Evolutionary conservation across 2,113 vertebrate genomes (phyloP), one percentile per base, ranked within the genome.

Genomic region (Alosa alosa): DNA sequence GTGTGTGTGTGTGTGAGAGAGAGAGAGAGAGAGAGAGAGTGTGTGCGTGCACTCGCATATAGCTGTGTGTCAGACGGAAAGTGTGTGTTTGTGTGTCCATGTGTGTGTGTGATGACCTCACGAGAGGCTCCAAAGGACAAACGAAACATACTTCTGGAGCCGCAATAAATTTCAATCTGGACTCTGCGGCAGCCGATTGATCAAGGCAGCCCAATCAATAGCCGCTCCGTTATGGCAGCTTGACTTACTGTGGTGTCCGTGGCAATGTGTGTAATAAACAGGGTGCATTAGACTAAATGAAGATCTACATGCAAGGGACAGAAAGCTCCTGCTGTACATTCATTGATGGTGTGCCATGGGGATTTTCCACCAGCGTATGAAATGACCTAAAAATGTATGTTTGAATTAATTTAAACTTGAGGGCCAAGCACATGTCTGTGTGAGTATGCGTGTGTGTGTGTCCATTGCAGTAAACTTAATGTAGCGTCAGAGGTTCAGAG

Each of bases 331-430:
- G 11, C 72, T 10, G 9, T 68, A 25, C 64, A 68, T 8, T 31
- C 13, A 11, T 10, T 60, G 49, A 78, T 84, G 83, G 50, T 49
- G n/a, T 36, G 83, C 84, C 50, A 81, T 84, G 44, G n/a, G 68
- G 81, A 57, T 47, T 84, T 84, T 84, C 36, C 75, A 68, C 68
- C 81, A 68, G 83, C 81, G 44, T 83, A 87, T 81, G 84, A 87
- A 68, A 84, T 68, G 86, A 87, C 86, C 83, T 82, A 84, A 87
- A 87, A 84, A 75, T 87, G 86, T 87, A 84, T 60, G 78, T 64
- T 84, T 84, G 86, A 87, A 87, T 87, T 84, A 84, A 87, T 82
- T 55, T 87, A 68, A 82, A 68, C 57, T 87, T 47, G 81, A 22
- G 25, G 25, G 44, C 50, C 55, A 55, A 31, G n/a, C 82, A 81